A percentile compares a stretch with the other conserved stretches of the same genome.
phyloP scores from a whole-genome alignment of 2,888 invertebrate species.

The Thumatha senex region DNA sequence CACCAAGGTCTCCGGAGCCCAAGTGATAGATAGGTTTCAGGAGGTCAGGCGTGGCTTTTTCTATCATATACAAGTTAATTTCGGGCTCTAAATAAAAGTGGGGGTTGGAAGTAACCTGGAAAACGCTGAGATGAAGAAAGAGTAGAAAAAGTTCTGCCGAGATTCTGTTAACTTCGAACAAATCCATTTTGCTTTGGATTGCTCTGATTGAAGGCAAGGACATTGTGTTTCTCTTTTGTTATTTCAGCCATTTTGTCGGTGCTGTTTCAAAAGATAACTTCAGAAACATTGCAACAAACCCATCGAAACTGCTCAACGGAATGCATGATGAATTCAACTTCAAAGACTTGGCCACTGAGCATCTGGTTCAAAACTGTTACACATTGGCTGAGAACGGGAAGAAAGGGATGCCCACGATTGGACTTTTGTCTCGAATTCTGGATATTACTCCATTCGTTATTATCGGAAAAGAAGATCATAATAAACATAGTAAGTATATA shows the following conservation, averaged over 20 bases:
- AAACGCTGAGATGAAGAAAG: too few relatives aligned
- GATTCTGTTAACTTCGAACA: too few relatives aligned
- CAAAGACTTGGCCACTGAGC: constrained; percentile 56
- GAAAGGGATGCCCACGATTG: constrained; percentile 78
- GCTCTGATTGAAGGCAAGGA: background rate
- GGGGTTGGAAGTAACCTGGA: too few relatives aligned
- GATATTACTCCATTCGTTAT: constrained; percentile 90
- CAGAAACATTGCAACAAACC: constrained; percentile 66
- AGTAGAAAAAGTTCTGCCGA: too few relatives aligned
- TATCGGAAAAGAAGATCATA: constrained; percentile 57
- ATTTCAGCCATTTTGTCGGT: constrained; percentile 37
- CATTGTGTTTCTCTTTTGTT: background rate
- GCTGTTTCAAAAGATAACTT: constrained; percentile 68
- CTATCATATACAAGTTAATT: too few relatives aligned
- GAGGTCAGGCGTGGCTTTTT: too few relatives aligned
- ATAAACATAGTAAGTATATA: constrained; percentile 8
- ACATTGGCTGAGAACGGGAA: constrained; percentile 59
- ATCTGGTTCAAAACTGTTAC: constrained; percentile 86
- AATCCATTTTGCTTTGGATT: too few relatives aligned
- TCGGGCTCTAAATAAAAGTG: too few relatives aligned
- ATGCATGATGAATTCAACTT: constrained; percentile 80
- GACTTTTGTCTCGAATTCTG: constrained; percentile 88
- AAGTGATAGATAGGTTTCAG: too few relatives aligned
- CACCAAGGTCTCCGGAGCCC: too few relatives aligned
- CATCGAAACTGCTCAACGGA: constrained; percentile 32